These are phyloP conservation scores for Tamias sibiricus DNA, from an alignment of 2,113 vertebrate genomes.

Conservation along the genomic window DNA sequence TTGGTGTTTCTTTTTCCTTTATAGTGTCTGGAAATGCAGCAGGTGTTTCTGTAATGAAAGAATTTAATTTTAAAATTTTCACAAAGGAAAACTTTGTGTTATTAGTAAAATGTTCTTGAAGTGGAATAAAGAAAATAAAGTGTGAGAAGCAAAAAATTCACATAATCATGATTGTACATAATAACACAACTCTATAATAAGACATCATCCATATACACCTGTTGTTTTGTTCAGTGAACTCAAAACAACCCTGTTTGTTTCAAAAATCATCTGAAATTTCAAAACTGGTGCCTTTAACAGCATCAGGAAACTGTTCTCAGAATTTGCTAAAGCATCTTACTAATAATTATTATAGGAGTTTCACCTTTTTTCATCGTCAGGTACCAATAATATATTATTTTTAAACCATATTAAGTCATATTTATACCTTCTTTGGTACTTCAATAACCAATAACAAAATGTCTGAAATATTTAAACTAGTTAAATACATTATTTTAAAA, in stretches of 20 bases:
- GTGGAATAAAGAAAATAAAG: slow-evolving; percentile 17
- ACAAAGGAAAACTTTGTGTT: neutral
- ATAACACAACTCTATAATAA: slow-evolving; percentile 2
- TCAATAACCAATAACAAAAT: slow-evolving; percentile 16
- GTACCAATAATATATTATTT: neutral
- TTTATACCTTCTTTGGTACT: neutral
- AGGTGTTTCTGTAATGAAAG: slow-evolving; percentile 89
- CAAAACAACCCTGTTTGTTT: neutral
- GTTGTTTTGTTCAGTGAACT: neutral
- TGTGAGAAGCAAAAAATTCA: slow-evolving; percentile 31
- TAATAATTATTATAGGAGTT: neutral
- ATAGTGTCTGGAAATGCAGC: slow-evolving; percentile 88
- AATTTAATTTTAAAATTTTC: slow-evolving; percentile 45
- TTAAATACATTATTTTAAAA: neutral
- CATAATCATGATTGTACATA: neutral
- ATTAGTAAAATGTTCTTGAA: neutral
- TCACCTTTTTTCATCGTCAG: neutral
- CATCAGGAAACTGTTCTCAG: neutral
- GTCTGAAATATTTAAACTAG: neutral
- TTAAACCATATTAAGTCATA: slow-evolving; percentile 23
- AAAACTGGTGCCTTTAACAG: neutral
- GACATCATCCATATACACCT: neutral
- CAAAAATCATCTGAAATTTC: neutral
- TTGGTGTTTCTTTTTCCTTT: slow-evolving; percentile 89
- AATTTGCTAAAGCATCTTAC: neutral